phyloP scores from a whole-genome alignment of 2,888 invertebrate species.

The Oxystoma pomonae region DNA sequence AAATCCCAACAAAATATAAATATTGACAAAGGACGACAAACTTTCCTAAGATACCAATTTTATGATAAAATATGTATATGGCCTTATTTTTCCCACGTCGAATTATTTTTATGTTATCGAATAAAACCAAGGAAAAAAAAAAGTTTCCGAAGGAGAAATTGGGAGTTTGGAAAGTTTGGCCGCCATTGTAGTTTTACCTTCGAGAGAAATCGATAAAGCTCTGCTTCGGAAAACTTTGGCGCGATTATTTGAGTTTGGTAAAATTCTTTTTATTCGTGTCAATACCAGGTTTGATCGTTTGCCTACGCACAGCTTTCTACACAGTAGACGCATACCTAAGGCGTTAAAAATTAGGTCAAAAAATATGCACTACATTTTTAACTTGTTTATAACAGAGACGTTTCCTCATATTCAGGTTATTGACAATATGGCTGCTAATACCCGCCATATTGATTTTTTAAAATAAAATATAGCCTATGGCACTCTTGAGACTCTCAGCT shows the following conservation, averaged over 20 bases:
- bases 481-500: too few species aligned
- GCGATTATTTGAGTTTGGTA: conserved; percentile 37
- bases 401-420: too few species aligned
- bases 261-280: conserved; percentile 34
- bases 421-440: too few species aligned
- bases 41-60: background rate
- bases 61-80: background rate
- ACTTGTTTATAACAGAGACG: too few species aligned
- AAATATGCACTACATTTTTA: too few species aligned
- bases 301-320: too few species aligned
- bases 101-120: background rate
- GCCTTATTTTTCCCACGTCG: background rate
- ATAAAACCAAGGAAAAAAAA: background rate
- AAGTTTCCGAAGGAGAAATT: background rate
- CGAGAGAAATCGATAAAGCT: background rate
- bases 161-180: background rate
- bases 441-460: too few species aligned
- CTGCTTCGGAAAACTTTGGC: background rate
- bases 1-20: background rate
- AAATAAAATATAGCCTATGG: too few species aligned
- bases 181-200: background rate
- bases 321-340: too few species aligned
- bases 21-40: background rate
- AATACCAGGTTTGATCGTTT: background rate
- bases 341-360: too few species aligned